These are phyloP conservation scores for Ctena decussata DNA, from an alignment of 2,888 invertebrate genomes.

Conservation along the genomic window DNA sequence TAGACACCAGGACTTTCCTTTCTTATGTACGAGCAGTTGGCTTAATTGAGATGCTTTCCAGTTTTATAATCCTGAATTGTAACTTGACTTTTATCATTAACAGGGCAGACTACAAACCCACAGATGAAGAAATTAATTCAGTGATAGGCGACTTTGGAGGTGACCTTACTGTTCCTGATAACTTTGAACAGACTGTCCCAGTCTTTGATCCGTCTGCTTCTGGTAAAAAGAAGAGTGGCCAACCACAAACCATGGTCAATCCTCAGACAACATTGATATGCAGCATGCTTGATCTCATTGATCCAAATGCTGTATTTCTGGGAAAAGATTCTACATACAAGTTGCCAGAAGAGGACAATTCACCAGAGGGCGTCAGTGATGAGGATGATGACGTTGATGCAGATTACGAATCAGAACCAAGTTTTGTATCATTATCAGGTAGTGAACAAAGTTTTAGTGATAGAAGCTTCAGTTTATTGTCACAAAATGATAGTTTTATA, in stretches of 20 bases:
- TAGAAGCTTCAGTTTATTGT: constrained; percentile 51
- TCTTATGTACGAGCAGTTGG: no score
- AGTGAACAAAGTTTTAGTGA: constrained; percentile 61
- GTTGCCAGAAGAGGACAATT: constrained; percentile 44
- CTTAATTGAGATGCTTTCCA: no score
- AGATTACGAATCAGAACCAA: constrained; percentile 68
- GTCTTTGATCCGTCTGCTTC: constrained; percentile 87
- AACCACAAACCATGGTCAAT: constrained; percentile 82
- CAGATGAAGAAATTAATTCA: constrained; percentile 91
- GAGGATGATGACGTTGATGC: constrained; percentile 68
- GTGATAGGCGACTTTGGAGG: constrained; percentile 90
- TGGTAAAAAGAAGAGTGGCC: constrained; percentile 49
- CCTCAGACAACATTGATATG: constrained; percentile 88
- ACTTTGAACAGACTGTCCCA: constrained; percentile 93
- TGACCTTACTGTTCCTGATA: constrained; percentile 91
- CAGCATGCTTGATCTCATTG: constrained; percentile 90
- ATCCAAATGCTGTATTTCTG: constrained; percentile 89
- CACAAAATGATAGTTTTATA: constrained; percentile 65
- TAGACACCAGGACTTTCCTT: no score
- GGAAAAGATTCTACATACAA: constrained; percentile 72
- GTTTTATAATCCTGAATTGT: no score
- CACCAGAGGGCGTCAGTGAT: constrained; percentile 45
- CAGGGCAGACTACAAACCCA: constrained; percentile 88
- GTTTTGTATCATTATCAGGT: constrained; percentile 64
- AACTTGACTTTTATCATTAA: neutral